Evolutionary conservation across 2,797 vertebrate species (phyloP).

Genomic region (Simalia tracyae): DNA sequence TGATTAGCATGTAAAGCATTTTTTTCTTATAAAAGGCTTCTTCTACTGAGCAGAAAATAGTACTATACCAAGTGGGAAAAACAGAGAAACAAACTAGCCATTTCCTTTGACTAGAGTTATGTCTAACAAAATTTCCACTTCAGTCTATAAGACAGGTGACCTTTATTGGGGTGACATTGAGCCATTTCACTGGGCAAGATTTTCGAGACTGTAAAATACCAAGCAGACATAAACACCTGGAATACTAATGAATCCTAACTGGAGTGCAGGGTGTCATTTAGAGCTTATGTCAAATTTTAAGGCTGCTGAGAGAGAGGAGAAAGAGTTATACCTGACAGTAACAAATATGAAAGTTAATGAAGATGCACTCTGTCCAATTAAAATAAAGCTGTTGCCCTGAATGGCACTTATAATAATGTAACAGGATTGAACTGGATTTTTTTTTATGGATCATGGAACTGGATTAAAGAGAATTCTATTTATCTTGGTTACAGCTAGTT

Average conservation of each 20-base stretch:
- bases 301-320: slow-evolving; percentile 21
- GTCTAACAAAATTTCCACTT: neutral
- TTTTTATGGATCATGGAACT: slow-evolving; percentile 41
- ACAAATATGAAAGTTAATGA: slow-evolving; percentile 14
- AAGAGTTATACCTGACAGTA: slow-evolving; percentile 25
- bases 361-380: slow-evolving; percentile 25
- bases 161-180: neutral
- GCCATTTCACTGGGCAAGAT: slow-evolving; percentile 15
- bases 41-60: slow-evolving; percentile 10
- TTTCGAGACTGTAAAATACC: slow-evolving; percentile 9
- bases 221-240: neutral
- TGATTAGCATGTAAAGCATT: slow-evolving; percentile 52
- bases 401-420: slow-evolving; percentile 21
- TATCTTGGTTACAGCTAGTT: slow-evolving; percentile 28
- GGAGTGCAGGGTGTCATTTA: neutral
- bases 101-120: slow-evolving; percentile 16
- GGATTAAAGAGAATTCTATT: slow-evolving; percentile 16
- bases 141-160: neutral
- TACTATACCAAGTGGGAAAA: slow-evolving; percentile 22
- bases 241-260: slow-evolving; percentile 21
- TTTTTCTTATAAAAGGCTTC: slow-evolving; percentile 34
- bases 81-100: neutral
- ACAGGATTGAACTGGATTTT: slow-evolving; percentile 16
- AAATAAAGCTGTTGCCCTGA: slow-evolving; percentile 38
- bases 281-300: slow-evolving; percentile 29